phyloP scores from a whole-genome alignment of 2,888 invertebrate genomes.

The Gryllus longicercus region DNA sequence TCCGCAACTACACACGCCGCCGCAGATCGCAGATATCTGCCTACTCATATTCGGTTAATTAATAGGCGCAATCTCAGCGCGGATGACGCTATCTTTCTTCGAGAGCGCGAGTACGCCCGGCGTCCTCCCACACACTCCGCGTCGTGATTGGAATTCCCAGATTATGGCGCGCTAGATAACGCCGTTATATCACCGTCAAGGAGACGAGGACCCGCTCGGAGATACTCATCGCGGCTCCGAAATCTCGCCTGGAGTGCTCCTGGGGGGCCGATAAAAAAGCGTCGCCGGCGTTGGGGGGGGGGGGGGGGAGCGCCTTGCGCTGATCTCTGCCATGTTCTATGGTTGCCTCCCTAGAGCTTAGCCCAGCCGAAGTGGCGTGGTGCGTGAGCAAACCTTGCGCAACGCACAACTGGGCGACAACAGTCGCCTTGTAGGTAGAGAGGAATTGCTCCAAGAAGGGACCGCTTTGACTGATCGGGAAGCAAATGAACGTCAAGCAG shows the following conservation, averaged over 20 bases:
- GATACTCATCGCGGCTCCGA: constrained; percentile 1
- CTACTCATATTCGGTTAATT: background rate
- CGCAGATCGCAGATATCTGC: background rate
- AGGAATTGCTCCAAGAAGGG: too few species aligned
- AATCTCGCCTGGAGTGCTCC: background rate
- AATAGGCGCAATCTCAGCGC: background rate
- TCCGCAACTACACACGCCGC: background rate
- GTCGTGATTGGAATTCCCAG: background rate
- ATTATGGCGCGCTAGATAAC: background rate
- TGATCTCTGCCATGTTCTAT: too few species aligned
- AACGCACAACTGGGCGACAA: too few species aligned
- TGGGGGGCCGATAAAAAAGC: too few species aligned
- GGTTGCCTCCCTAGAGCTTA: too few species aligned
- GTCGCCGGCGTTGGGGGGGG: too few species aligned
- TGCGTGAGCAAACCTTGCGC: too few species aligned
- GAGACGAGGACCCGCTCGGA: background rate
- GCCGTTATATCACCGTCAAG: background rate
- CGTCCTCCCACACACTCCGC: constrained; percentile 3
- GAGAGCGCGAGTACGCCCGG: background rate
- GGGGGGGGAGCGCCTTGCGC: too few species aligned
- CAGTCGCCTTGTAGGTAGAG: too few species aligned
- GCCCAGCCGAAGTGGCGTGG: too few species aligned
- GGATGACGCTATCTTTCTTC: background rate
- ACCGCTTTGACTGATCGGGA: too few species aligned
- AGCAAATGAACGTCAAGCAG: too few species aligned